Evolutionary conservation across 2,888 invertebrate species (phyloP), one percentile per base, ranked within the genome.

Genomic region (Dicycla oo): DNA sequence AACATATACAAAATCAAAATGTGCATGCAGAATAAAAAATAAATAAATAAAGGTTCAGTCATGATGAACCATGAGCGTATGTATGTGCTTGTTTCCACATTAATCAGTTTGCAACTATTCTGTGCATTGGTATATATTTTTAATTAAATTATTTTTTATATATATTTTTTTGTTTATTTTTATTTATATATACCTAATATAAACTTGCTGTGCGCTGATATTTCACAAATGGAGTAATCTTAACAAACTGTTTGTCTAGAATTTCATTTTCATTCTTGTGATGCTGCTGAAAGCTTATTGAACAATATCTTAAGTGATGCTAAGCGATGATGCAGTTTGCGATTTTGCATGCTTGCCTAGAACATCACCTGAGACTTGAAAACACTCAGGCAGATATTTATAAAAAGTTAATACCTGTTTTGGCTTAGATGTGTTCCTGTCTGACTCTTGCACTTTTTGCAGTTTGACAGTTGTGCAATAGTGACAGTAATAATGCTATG

Each of bases 191-290:
- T 30, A 30, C 4, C 4, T 60, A 63, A 30, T 18, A 23, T 6
- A 38, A 47, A 2, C 15, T 51, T 43, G 69, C 49, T 68, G 68
- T 69, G 30, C 2, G 38, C 38, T 30, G 15, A 1, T 56, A 61
- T 61, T 45, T 43, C 13, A 26, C 26, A n/a, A n/a, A n/a, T 43
- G 6, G 18, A 56, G 30, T 56, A 20, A 56, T 34, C 34, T 1
- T 13, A 7, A 34, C 34, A 40, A 40, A 10, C 1, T 64, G 54
- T 26, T 20, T 20, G 4, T 65, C n/a, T 4, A 23, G 3, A 64
- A 23, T 45, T 18, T 47, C n/a, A 43, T 18, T 30, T 43, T 45
- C 45, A 20, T 26, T 15, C 8, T 34, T 8, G 3, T 30, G 26
- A 13, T 34, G 34, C 34, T 34, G 34, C 34, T 34, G 34, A n/a